Percentiles rank a stretch among this genome's conserved stretches.
phyloP scores from a whole-genome alignment of 2,888 invertebrate species.

The Chrysolina haemoptera region DNA sequence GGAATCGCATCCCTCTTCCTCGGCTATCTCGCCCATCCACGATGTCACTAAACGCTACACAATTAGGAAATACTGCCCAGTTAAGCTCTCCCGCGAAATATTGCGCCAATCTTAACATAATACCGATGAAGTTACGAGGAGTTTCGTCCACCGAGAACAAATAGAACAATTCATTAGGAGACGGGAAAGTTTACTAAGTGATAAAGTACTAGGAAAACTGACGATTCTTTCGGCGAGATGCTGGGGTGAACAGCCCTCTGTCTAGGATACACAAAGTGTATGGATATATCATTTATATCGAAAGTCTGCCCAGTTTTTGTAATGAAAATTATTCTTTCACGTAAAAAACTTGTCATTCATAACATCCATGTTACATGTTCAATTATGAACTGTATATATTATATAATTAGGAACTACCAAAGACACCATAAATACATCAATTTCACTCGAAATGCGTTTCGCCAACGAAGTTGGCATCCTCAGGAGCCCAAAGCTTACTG shows the following conservation, averaged over 20 bases:
- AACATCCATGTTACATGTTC: too few species aligned
- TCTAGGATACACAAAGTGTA: not conserved
- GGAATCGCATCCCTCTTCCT: constrained; percentile 24
- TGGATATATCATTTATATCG: not conserved
- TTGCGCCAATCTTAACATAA: constrained; percentile 55
- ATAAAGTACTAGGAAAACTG: constrained; percentile 47
- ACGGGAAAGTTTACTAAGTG: constrained; percentile 47
- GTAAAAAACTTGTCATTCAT: too few species aligned
- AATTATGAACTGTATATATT: too few species aligned
- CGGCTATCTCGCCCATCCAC: constrained; percentile 24
- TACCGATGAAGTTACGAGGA: constrained; percentile 44
- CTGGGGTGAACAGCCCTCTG: constrained; percentile 24
- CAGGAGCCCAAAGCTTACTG: too few species aligned
- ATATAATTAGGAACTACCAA: too few species aligned
- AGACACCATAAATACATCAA: too few species aligned
- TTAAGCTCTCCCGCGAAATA: constrained; percentile 51
- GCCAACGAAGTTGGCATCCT: too few species aligned
- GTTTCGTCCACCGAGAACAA: constrained; percentile 45
- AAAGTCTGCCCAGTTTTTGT: too few species aligned
- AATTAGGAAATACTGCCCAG: constrained; percentile 57
- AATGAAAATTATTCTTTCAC: too few species aligned
- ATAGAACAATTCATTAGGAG: constrained; percentile 50
- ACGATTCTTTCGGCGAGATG: constrained; percentile 42
- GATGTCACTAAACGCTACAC: constrained; percentile 54
- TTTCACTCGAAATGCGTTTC: too few species aligned